Evolutionary conservation across 30 jellyfish, hydroid and myxozoan genomes (phyloP), one percentile per base, ranked within the genome.

Genomic region (Hydractinia echinata): DNA sequence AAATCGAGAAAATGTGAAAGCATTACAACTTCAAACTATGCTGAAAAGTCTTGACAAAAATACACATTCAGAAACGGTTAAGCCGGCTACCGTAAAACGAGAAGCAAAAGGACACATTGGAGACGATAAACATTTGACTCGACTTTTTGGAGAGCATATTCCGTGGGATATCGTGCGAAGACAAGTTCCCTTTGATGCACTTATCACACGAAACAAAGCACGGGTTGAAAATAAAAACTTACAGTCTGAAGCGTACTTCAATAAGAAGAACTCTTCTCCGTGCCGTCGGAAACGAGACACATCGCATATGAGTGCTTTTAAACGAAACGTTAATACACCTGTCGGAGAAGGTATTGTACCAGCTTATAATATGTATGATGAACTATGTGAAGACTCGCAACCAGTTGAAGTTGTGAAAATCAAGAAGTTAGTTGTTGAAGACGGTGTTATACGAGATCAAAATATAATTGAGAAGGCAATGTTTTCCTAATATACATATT

Each of bases 401-500:
- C 98, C 98, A 39, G 98, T 92, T 0, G 93, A 92, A 61, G 96
- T 92, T 48, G 98, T 92, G 19, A 92, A 92, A 84, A 84, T 92
- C 20, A 81, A 92, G 78, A 86, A 87, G 58, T 95, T 92, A 3
- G 79, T 92, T 73, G 95, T 92, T 62, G 83, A 83, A 58, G 96
- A 92, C 73, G 98, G 98, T 5, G 90, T 92, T 4, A 92, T 92
- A 8, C 77, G 92, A 76, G 98, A 92, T 53, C 90, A 86, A 52
- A 88, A 84, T 49, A 92, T 92, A 10, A 66, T 87, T 67, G 98
- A 92, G 77, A 67, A 92, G 8, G 83, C 95, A 0, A 86, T 86
- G 95, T 66, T 83, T n/a, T 50, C 77, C 18, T 80, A 53, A 70
- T 61, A 30, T 30, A 30, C 44, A 30, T 30, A 30, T 30, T 30